Conservation (phyloP, 2,113 vertebrate species). For the Oryzias celebensis region DNA sequence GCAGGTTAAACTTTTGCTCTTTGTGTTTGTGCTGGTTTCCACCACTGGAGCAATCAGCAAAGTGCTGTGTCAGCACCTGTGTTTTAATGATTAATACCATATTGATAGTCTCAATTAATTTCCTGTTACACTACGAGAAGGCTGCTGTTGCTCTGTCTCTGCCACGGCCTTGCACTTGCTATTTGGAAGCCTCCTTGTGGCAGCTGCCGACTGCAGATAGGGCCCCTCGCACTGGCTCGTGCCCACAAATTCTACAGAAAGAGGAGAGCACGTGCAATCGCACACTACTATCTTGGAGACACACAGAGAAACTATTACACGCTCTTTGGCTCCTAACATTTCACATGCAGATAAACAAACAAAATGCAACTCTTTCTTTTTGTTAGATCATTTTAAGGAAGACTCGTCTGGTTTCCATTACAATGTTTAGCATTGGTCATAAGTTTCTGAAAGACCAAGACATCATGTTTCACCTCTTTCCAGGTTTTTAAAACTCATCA, state of each 20-base stretch:
- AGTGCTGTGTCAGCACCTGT: conserved; percentile 83
- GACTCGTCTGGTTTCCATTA: conserved; percentile 36
- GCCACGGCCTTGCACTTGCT: conserved; percentile 73
- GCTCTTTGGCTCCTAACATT: conserved; percentile 41
- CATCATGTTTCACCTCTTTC: conserved; percentile 36
- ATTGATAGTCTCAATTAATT: conserved; percentile 87
- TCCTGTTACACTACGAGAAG: conserved; percentile 80
- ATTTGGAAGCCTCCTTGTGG: conserved; percentile 70
- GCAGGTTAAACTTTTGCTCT: conserved; percentile 75
- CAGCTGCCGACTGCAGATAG: conserved; percentile 78
- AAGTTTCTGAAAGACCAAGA: conserved; percentile 26
- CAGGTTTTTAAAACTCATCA: conserved; percentile 40
- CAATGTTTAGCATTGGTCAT: conserved; percentile 35
- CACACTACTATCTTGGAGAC: conserved; percentile 54
- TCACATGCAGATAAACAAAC: conserved; percentile 58
- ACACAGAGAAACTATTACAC: conserved; percentile 46
- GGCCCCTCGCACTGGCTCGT: conserved; percentile 32
- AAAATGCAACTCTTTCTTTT: conserved; percentile 46
- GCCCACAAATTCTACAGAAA: conserved; percentile 36
- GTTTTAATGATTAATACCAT: conserved; percentile 84
- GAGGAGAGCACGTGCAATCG: conserved; percentile 43
- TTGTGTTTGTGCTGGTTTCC: conserved; percentile 53
- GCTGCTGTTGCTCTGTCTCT: conserved; percentile 76
- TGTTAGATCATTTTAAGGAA: conserved; percentile 56
- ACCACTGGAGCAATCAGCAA: conserved; percentile 70